Conservation (phyloP, 2,888 invertebrate species). For the Acleris emargana region DNA sequence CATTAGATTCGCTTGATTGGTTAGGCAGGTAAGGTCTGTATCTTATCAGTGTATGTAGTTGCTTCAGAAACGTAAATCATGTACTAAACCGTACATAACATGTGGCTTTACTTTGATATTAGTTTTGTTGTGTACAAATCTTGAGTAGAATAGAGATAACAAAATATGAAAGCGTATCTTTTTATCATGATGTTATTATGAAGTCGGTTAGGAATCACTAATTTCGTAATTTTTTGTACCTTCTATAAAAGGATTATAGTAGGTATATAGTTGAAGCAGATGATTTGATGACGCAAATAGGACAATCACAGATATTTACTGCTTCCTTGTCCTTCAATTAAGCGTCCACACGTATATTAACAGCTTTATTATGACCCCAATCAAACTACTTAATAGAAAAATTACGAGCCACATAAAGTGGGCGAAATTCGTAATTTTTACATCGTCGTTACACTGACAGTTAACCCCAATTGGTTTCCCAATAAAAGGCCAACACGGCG, state of each 20-base stretch:
- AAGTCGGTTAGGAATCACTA: too few species aligned
- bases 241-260: too few species aligned
- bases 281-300: too few species aligned
- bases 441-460: conserved; percentile 22
- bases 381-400: conserved; percentile 35
- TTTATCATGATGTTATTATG: too few species aligned
- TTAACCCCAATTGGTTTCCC: conserved; percentile 32
- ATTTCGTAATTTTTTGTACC: too few species aligned
- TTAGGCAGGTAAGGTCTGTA: not conserved
- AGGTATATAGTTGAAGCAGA: too few species aligned
- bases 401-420: conserved; percentile 29
- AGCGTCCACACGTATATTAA: conserved; percentile 19
- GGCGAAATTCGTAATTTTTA: conserved; percentile 20
- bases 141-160: too few species aligned
- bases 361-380: conserved; percentile 20
- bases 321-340: conserved; percentile 6
- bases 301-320: not conserved
- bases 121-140: too few species aligned
- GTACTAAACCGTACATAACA: not conserved
- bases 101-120: too few species aligned
- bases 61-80: not conserved
- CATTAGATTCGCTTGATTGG: conserved; percentile 5
- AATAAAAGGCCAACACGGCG: conserved; percentile 27
- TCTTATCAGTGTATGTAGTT: not conserved
- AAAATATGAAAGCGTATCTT: too few species aligned